Evolutionary conservation across 2,113 vertebrate genomes (phyloP).

Genomic region (Alces alces): DNA sequence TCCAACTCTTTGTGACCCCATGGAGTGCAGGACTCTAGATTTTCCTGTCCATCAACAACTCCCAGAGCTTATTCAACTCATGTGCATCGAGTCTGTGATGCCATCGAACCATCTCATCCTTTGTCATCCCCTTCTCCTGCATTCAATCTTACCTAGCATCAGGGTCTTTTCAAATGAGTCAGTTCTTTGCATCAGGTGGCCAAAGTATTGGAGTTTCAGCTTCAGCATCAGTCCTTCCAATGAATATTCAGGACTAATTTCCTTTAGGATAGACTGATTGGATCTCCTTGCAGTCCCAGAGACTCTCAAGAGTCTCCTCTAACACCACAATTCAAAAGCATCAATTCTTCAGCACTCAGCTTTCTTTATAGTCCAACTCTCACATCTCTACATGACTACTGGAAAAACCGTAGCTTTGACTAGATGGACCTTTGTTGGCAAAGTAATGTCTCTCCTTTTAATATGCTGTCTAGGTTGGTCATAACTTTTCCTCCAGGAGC

Average conservation of each 20-base stretch:
- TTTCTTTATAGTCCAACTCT: background rate
- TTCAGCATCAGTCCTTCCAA: background rate
- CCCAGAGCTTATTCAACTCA: background rate
- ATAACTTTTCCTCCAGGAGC: background rate
- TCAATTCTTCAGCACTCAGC: rapidly evolving
- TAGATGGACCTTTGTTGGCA: background rate
- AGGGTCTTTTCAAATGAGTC: background rate
- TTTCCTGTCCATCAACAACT: background rate
- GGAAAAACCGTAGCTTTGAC: background rate
- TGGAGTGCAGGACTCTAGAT: background rate
- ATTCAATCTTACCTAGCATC: background rate
- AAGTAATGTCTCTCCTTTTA: background rate
- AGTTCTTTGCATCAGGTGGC: background rate
- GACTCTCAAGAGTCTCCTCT: background rate
- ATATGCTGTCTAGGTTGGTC: background rate
- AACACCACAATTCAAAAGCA: background rate
- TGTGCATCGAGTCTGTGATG: background rate
- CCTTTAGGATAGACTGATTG: background rate
- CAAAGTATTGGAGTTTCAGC: background rate
- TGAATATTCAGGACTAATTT: background rate
- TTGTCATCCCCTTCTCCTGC: background rate
- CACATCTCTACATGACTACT: background rate
- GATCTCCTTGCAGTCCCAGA: background rate
- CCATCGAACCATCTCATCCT: background rate
- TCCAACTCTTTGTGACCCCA: background rate